phyloP scores from a whole-genome alignment of 2,888 invertebrate species.

The Nemotelus nigrinus region DNA sequence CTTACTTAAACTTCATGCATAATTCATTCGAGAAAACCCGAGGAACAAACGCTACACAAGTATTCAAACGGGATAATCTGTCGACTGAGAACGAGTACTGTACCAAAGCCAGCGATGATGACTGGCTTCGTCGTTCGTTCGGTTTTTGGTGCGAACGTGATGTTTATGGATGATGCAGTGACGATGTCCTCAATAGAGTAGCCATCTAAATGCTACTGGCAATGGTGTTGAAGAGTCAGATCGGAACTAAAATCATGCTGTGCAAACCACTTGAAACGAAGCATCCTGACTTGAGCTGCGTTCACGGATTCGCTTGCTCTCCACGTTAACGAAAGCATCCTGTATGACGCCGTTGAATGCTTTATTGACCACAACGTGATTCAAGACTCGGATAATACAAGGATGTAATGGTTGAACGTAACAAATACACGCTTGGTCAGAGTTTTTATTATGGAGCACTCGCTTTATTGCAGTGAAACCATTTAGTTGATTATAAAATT shows the following conservation, averaged over 20 bases:
- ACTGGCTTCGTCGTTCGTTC: neutral
- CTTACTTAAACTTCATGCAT: constrained; percentile 48
- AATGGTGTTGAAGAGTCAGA: constrained; percentile 5
- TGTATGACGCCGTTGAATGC: constrained; percentile 2
- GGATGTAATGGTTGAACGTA: neutral
- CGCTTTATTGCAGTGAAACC: constrained; percentile 15
- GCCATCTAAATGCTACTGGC: neutral
- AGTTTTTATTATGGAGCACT: neutral
- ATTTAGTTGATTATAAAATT: constrained; percentile 37
- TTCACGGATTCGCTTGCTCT: neutral
- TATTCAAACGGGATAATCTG: neutral
- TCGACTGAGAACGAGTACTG: no score
- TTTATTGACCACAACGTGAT: constrained; percentile 16
- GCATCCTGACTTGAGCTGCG: neutral
- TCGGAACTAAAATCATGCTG: neutral
- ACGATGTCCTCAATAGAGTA: neutral
- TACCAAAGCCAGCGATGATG: neutral
- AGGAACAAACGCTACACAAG: neutral
- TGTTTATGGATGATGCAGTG: constrained; percentile 40
- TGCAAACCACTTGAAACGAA: neutral
- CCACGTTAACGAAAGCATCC: neutral
- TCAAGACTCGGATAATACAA: neutral
- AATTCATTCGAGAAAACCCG: constrained; percentile 40
- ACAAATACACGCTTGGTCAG: constrained; percentile 13
- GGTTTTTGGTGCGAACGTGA: constrained; percentile 4